Base-by-base conservation (phyloP, 2,797 vertebrate genomes). In the Ptychobarbus kaznakovi region DNA sequence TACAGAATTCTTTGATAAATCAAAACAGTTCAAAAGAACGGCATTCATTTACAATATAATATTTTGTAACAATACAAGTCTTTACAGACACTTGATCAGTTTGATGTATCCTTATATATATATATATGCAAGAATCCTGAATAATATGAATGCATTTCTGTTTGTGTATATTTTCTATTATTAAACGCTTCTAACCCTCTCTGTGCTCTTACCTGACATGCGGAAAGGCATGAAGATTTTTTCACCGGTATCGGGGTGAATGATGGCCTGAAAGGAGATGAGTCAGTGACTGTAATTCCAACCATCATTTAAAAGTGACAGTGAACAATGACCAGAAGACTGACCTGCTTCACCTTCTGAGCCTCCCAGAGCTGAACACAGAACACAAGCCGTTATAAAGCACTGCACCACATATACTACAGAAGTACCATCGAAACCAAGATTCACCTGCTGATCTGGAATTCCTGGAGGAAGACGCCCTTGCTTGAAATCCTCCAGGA, bases 141-240 rank as follows among this genome's bases (percentile, higher is more conserved):
- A 61, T 49, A 49, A 49, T 1, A 12, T 25, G 58, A 12, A 12
- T 12, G 10, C n/a, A 25, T 61, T 61, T 25, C n/a, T 12, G 3
- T 11, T 11, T 58, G 13, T 35, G 3, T 35, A 32, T 18, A 7
- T 65, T 65, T 65, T 2, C 18, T 35, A 4, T 35, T 35, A 35
- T 66, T 8, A 15, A 63, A 28, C 22, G 32, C 28, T 51, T 44
- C 35, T 25, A 40, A 42, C 32, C 58, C 56, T 79, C 78, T 32
- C 20, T 72, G 18, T 70, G 16, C 20, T 56, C 77, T 79, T 97
- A 99, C 98, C 98, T 97, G 98, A 99, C 98, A 99, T 99, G 88
- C 97, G 95, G 93, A 99, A 99, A 89, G 98, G 98, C 97, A 99
- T 99, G 95, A 99, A 99, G 94, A 99, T 98, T 94, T 98, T 98